Conservation (phyloP, 2,888 invertebrate genomes). For the Volucella bombylans region DNA sequence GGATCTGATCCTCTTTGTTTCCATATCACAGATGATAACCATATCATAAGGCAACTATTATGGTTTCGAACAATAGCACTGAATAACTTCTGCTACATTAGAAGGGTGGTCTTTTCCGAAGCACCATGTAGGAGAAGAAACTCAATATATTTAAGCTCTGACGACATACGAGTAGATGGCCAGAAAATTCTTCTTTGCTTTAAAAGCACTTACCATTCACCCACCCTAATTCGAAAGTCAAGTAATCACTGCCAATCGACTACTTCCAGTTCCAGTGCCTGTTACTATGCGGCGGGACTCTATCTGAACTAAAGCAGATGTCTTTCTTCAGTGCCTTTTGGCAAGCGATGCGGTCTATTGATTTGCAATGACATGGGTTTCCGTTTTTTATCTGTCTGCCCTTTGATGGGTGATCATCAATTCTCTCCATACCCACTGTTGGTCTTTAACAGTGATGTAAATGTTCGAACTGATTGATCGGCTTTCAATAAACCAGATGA, state of each 20-base stretch:
- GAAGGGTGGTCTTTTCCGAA: not conserved
- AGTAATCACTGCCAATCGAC: slow-evolving; percentile 37
- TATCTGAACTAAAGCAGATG: slow-evolving; percentile 24
- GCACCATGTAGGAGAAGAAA: slow-evolving; percentile 31
- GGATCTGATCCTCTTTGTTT: slow-evolving; percentile 15
- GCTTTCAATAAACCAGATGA: slow-evolving; percentile 30
- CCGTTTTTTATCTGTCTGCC: slow-evolving; percentile 1
- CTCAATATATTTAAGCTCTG: slow-evolving; percentile 44
- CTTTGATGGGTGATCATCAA: slow-evolving; percentile 8
- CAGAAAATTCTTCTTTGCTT: slow-evolving; percentile 3
- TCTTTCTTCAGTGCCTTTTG: not conserved
- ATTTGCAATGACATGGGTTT: slow-evolving; percentile 35
- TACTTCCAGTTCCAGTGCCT: slow-evolving; percentile 9
- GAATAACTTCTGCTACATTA: slow-evolving; percentile 6
- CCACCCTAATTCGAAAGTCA: slow-evolving; percentile 49
- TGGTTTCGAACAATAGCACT: slow-evolving; percentile 43
- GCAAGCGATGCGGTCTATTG: slow-evolving; percentile 37
- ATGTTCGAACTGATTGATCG: slow-evolving; percentile 21
- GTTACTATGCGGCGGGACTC: not conserved
- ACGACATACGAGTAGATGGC: slow-evolving; percentile 3
- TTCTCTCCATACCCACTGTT: not conserved
- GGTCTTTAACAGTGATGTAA: not conserved
- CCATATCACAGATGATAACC: slow-evolving; percentile 43
- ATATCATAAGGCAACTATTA: slow-evolving; percentile 36
- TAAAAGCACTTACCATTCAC: slow-evolving; percentile 38